Percentiles rank a stretch among this genome's conserved stretches.
Evolutionary conservation across 2,888 invertebrate species (phyloP).

Genomic region (Eristalis intricaria): DNA sequence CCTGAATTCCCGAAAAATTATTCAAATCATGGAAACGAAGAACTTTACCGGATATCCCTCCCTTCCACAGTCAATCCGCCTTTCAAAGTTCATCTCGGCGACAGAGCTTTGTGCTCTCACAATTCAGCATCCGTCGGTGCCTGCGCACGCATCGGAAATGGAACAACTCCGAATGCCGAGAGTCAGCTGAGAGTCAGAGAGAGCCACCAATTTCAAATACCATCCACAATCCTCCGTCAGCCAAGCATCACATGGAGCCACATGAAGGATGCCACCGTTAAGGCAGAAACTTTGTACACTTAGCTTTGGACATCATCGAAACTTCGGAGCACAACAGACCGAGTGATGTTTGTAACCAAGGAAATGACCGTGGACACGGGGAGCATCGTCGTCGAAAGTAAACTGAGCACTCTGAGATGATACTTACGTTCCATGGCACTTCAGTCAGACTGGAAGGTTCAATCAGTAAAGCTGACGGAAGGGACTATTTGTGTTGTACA

Average conservation of each 20-base stretch:
- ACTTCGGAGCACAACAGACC: constrained; percentile 24
- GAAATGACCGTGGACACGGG: constrained; percentile 38
- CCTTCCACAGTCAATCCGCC: background rate
- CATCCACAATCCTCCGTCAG: constrained; percentile 33
- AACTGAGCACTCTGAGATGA: constrained; percentile 58
- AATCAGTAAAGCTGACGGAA: constrained; percentile 57
- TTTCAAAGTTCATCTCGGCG: background rate
- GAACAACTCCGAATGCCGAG: constrained; percentile 55
- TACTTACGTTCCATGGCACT: constrained; percentile 55
- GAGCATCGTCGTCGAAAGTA: constrained; percentile 45
- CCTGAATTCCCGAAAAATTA: constrained; percentile 31
- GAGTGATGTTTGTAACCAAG: background rate
- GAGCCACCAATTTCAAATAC: constrained; percentile 29
- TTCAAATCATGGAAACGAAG: constrained; percentile 26
- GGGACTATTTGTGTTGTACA: constrained; percentile 18
- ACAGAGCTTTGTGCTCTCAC: constrained; percentile 19
- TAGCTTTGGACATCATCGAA: constrained; percentile 18
- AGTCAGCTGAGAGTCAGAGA: constrained; percentile 32
- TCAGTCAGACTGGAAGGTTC: constrained; percentile 68
- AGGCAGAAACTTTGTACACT: background rate
- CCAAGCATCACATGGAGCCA: background rate
- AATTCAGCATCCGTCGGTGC: constrained; percentile 57
- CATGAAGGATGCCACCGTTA: background rate
- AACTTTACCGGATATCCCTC: background rate
- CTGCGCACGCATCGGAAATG: constrained; percentile 41